phyloP scores from a whole-genome alignment of 1,140 invertebrate species.

The Pissodes strobi region DNA sequence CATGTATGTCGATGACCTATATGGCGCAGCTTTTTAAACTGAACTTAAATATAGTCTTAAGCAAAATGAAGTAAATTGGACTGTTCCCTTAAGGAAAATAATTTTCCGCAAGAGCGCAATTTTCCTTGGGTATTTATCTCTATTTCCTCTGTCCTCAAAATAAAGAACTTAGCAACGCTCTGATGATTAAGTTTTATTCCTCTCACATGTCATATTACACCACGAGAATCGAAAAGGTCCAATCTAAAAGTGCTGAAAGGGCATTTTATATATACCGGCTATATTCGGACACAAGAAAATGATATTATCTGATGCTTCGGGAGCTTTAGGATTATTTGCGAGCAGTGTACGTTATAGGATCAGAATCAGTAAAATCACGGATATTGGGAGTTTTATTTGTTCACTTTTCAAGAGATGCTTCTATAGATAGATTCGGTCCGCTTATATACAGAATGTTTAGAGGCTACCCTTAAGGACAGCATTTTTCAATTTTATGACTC shows the following conservation, averaged over 20 bases:
- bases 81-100: too few species aligned
- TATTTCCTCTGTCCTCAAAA: not conserved
- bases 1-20: too few species aligned
- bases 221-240: constrained; percentile 28
- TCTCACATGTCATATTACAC: constrained; percentile 33
- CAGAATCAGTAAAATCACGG: constrained; percentile 30
- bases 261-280: constrained; percentile 32
- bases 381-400: constrained; percentile 32
- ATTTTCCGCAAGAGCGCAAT: too few species aligned
- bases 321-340: constrained; percentile 34
- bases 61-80: too few species aligned
- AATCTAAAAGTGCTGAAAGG: constrained; percentile 34
- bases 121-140: too few species aligned
- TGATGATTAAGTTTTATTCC: constrained; percentile 18
- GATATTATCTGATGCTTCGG: constrained; percentile 30
- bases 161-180: constrained; percentile 2
- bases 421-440: too few species aligned
- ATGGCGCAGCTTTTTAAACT: too few species aligned
- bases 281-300: constrained; percentile 34
- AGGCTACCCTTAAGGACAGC: too few species aligned
- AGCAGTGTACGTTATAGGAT: constrained; percentile 32
- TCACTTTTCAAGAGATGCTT: constrained; percentile 16
- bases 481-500: too few species aligned
- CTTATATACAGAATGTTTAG: too few species aligned
- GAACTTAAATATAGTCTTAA: too few species aligned